A percentile compares a stretch with the other conserved stretches of the same genome.
These are phyloP conservation scores for Encarsia formosa DNA, from an alignment of 2,888 invertebrate genomes.

Conservation along the genomic window DNA sequence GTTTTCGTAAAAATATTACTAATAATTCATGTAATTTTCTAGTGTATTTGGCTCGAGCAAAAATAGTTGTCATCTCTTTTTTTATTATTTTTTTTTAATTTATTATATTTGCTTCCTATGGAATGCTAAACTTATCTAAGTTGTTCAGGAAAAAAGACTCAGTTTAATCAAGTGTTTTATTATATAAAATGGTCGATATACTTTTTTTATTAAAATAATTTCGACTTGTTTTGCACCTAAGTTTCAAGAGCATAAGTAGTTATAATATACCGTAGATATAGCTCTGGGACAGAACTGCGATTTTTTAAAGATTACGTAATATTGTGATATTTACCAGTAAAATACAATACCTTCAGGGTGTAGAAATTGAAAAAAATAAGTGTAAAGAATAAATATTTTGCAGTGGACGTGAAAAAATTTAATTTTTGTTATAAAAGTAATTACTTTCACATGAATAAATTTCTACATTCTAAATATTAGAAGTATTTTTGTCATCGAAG, in stretches of 20 bases:
- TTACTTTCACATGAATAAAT: too few relatives aligned
- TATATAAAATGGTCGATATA: conserved; percentile 14
- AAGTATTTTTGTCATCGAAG: too few relatives aligned
- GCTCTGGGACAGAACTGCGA: conserved; percentile 17
- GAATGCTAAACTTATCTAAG: background rate
- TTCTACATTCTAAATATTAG: too few relatives aligned
- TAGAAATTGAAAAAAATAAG: too few relatives aligned
- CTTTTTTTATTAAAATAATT: conserved; percentile 13
- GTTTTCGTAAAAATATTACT: conserved; percentile 20
- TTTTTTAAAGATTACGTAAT: too few relatives aligned
- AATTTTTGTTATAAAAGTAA: too few relatives aligned
- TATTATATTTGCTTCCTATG: conserved; percentile 8
- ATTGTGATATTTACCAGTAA: too few relatives aligned
- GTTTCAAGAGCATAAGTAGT: conserved; percentile 16
- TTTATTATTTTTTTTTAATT: background rate
- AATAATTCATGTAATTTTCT: conserved; percentile 22
- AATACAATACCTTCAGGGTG: too few relatives aligned
- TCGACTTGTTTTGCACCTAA: conserved; percentile 22
- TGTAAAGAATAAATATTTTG: too few relatives aligned
- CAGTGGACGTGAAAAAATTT: too few relatives aligned
- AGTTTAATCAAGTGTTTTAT: conserved; percentile 11
- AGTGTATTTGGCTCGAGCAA: conserved; percentile 25
- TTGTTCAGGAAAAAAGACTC: conserved; percentile 17
- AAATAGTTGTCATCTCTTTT: conserved; percentile 23
- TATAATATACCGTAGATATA: conserved; percentile 12